phyloP scores from a whole-genome alignment of 37 sponge, comb jelly and placozoan species.

The Aphrocallistes beatrix region DNA sequence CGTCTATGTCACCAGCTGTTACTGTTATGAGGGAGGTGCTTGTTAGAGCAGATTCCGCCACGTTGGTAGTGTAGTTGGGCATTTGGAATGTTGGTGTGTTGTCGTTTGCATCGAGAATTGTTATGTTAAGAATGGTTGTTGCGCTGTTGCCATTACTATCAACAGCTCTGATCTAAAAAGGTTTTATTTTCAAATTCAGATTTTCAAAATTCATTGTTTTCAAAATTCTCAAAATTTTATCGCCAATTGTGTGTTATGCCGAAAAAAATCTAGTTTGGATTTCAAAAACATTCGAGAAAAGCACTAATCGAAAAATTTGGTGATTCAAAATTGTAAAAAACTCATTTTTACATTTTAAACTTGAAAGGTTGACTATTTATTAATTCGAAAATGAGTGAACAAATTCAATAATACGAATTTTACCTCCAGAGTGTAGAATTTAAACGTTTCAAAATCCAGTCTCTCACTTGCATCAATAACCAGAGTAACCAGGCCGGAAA shows the following conservation, averaged over 20 bases:
- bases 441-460: not conserved
- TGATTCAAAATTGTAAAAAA: too few species aligned
- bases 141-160: not conserved
- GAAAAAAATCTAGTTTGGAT: too few species aligned
- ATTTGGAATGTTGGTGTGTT: constrained; percentile 37
- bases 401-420: too few species aligned
- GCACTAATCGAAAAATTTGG: too few species aligned
- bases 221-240: too few species aligned
- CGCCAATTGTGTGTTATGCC: too few species aligned
- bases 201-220: too few species aligned
- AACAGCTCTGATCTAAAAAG: not conserved
- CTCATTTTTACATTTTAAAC: too few species aligned
- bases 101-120: constrained; percentile 40
- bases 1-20: constrained; percentile 36
- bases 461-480: not conserved
- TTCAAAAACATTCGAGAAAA: too few species aligned
- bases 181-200: too few species aligned
- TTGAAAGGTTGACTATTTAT: too few species aligned
- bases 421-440: not conserved
- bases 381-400: too few species aligned
- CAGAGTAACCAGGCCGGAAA: constrained; percentile 16
- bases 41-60: constrained; percentile 22
- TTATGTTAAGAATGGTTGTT: constrained; percentile 17
- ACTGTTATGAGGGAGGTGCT: not conserved
- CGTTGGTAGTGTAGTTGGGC: not conserved